Conservation (phyloP, 2,888 invertebrate genomes). For the Mactromeris polynyma region DNA sequence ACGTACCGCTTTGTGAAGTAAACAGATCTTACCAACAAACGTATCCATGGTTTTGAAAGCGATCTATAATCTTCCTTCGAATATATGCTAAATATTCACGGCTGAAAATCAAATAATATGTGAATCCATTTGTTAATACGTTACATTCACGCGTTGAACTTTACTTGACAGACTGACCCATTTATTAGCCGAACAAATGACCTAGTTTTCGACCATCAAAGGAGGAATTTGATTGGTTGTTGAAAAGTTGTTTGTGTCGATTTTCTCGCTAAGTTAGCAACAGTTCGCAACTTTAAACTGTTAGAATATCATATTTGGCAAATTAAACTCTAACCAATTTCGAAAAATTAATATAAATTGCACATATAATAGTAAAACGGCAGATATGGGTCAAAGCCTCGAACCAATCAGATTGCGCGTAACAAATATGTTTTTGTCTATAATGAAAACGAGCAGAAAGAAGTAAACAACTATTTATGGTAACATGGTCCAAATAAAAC, state of each 20-base stretch:
- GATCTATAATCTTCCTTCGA: neutral
- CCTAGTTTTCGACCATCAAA: conserved; percentile 49
- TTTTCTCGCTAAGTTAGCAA: neutral
- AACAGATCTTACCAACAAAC: neutral
- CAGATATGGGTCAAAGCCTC: conserved; percentile 55
- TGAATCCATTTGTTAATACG: conserved; percentile 55
- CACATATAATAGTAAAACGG: neutral
- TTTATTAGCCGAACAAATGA: conserved; percentile 72
- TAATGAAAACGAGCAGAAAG: conserved; percentile 63
- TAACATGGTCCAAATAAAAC: conserved; percentile 59
- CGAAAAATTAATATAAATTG: neutral
- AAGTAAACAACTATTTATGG: conserved; percentile 72
- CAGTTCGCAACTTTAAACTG: neutral
- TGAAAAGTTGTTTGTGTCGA: conserved; percentile 65
- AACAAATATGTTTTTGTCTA: conserved; percentile 40
- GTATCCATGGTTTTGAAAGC: neutral
- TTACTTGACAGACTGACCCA: conserved; percentile 81
- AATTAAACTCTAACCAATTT: neutral
- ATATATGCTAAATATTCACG: neutral
- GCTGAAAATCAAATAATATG: conserved; percentile 45
- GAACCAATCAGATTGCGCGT: conserved; percentile 56
- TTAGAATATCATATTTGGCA: neutral
- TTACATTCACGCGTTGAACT: conserved; percentile 73
- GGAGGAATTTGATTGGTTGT: conserved; percentile 58
- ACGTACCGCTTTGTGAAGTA: neutral